Evolutionary conservation across 2,888 invertebrate genomes (phyloP).

Genomic region (Oscheius sp.): DNA sequence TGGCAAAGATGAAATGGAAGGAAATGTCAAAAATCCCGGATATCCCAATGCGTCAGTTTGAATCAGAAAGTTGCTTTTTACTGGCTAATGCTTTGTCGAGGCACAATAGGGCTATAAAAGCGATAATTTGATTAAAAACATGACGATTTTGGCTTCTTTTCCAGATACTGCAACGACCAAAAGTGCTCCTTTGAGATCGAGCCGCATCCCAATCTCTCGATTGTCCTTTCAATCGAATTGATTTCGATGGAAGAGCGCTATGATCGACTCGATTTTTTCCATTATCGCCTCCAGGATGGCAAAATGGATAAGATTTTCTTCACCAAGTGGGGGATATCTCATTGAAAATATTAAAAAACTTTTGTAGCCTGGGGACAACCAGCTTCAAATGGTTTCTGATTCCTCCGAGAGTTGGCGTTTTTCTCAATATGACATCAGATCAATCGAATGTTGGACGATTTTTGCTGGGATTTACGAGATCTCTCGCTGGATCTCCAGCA

Average conservation of each 20-base stretch:
- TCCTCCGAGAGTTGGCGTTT: not conserved
- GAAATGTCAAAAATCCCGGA: conserved; percentile 5
- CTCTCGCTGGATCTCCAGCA: too few relatives aligned
- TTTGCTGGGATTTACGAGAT: not conserved
- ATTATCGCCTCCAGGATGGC: not conserved
- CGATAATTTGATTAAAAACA: not conserved
- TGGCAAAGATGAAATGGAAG: not conserved
- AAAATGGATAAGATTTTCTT: not conserved
- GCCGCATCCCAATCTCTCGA: not conserved
- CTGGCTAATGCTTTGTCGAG: not conserved
- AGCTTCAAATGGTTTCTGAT: not conserved
- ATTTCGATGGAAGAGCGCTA: not conserved
- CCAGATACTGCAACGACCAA: conserved; percentile 2
- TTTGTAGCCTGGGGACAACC: not conserved
- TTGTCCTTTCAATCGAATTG: not conserved
- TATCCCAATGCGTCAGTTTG: conserved; percentile 1
- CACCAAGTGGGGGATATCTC: not conserved
- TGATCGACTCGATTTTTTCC: not conserved
- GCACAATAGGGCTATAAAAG: not conserved
- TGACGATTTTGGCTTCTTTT: not conserved
- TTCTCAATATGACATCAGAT: not conserved
- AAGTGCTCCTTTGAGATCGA: conserved; percentile 13
- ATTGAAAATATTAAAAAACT: not conserved
- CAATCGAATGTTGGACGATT: not conserved
- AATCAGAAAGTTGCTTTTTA: too few relatives aligned